These are phyloP conservation scores for Oenanthe oenanthe DNA, from an alignment of 2,113 vertebrate genomes.

Conservation along the genomic window DNA sequence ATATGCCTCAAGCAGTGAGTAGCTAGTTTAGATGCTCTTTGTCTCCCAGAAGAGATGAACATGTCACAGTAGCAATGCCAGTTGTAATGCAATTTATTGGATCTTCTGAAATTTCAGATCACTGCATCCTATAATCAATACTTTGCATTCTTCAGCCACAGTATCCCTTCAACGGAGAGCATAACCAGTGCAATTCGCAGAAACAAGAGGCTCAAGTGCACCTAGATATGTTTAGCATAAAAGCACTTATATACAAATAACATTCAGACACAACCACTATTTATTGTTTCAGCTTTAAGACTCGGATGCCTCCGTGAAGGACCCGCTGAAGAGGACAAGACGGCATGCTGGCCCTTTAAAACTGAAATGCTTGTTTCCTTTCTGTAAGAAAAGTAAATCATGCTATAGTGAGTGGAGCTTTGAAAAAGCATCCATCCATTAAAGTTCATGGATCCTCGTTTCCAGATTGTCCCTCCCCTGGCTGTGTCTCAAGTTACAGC, in stretches of 20 bases:
- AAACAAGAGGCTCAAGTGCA: constrained; percentile 36
- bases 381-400: constrained; percentile 81
- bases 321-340: constrained; percentile 46
- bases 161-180: background rate
- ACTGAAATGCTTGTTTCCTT: constrained; percentile 74
- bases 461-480: constrained; percentile 92
- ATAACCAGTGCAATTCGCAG: background rate
- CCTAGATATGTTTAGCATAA: constrained; percentile 33
- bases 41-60: constrained; percentile 4
- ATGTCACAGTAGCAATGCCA: background rate
- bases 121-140: constrained; percentile 44
- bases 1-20: background rate
- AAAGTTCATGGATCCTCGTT: constrained; percentile 86
- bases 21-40: background rate
- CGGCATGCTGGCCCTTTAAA: constrained; percentile 78
- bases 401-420: constrained; percentile 79
- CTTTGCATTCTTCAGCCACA: background rate
- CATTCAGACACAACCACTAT: constrained; percentile 11
- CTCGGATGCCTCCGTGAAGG: background rate
- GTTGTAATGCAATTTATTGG: constrained; percentile 12
- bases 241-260: constrained; percentile 20
- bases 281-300: constrained; percentile 40
- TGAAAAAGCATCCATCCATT: constrained; percentile 89
- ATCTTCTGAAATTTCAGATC: constrained; percentile 49
- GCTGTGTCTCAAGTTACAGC: constrained; percentile 92